Evolutionary conservation across 2,888 invertebrate species (phyloP).

Genomic region (Drosophila pseudotakahashii): DNA sequence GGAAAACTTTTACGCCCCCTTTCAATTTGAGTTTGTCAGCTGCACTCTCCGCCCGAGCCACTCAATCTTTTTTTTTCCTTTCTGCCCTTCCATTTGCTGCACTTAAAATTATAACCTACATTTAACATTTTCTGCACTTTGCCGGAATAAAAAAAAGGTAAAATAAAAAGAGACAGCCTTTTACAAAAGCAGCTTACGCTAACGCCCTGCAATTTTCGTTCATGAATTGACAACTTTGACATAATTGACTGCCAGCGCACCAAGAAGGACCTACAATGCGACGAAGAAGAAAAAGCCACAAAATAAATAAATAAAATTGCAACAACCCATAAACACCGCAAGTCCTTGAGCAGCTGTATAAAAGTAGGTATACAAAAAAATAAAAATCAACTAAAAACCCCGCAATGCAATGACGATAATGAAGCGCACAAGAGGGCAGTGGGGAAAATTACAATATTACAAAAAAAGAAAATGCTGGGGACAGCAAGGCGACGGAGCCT

Average conservation of each 20-base stretch:
- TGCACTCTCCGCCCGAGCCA: conserved; percentile 4
- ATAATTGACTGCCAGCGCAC: conserved; percentile 71
- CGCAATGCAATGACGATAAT: conserved; percentile 54
- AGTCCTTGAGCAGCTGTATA: conserved; percentile 57
- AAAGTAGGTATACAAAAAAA: conserved; percentile 32
- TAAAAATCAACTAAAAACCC: conserved; percentile 45
- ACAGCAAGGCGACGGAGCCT: conserved; percentile 17
- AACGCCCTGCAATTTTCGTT: conserved; percentile 59
- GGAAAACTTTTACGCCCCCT: conserved; percentile 21
- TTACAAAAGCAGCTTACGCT: conserved; percentile 60
- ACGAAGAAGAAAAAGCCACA: conserved; percentile 5
- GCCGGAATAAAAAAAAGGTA: not conserved
- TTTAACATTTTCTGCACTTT: conserved; percentile 41
- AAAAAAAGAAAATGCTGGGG: conserved; percentile 19
- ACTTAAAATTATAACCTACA: conserved; percentile 54
- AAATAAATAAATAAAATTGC: conserved; percentile 59
- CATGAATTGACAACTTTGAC: conserved; percentile 78
- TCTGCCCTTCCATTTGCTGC: conserved; percentile 27
- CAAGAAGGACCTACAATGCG: conserved; percentile 13
- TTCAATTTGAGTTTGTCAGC: conserved; percentile 36
- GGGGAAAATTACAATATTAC: conserved; percentile 15
- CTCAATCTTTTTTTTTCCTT: conserved; percentile 10
- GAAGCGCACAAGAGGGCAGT: conserved; percentile 2
- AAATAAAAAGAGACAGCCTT: not conserved
- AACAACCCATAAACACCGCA: conserved; percentile 73